Base-by-base conservation (phyloP, 2,797 vertebrate genomes). In the Rhinatrema bivittatum region DNA sequence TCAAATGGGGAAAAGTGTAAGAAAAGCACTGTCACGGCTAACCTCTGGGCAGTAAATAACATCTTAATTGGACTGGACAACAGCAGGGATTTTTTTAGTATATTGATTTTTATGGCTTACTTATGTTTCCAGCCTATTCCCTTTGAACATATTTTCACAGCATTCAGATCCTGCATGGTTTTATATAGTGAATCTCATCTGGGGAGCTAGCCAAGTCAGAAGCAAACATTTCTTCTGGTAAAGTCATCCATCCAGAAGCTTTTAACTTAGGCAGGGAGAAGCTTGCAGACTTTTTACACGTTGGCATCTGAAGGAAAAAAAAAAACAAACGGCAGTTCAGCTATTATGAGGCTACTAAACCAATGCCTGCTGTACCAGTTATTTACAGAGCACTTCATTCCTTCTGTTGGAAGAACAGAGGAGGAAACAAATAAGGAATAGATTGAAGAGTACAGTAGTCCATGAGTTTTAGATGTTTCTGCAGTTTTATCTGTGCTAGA, bases 21-120 rank as follows among this genome's bases (percentile, higher is more conserved):
- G 40, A 55, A 50, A 37, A 57, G 10, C 24, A 5, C 58, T 15
- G 45, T 65, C 73, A 61, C 51, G 51, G 39, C 60, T 62, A 70
- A 61, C 54, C 57, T 14, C 13, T 40, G 26, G 55, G 58, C 53
- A 70, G 58, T 76, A 78, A 74, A 76, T 72, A 80, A 66, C 15
- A 16, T 61, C 57, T 74, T 81, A 73, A 78, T 78, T 82, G 69
- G 59, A 25, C 43, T 41, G 43, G 52, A 70, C 69, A 58, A 39
- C 39, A 0, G 2, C n/a, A n/a, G 35, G 37, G 48, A 36, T 50
- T 46, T 38, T 13, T 64, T 79, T 76, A 68, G 74, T 81, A 77
- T 78, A 76, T 68, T 61, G 70, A 71, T 67, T 57, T 65, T 19
- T 64, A 48, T 41, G 39, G 45, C 46, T 63, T 69, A 72, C 78